These are phyloP conservation scores for Trichopria drosophilae DNA, from an alignment of 2,888 invertebrate species.

Conservation along the genomic window DNA sequence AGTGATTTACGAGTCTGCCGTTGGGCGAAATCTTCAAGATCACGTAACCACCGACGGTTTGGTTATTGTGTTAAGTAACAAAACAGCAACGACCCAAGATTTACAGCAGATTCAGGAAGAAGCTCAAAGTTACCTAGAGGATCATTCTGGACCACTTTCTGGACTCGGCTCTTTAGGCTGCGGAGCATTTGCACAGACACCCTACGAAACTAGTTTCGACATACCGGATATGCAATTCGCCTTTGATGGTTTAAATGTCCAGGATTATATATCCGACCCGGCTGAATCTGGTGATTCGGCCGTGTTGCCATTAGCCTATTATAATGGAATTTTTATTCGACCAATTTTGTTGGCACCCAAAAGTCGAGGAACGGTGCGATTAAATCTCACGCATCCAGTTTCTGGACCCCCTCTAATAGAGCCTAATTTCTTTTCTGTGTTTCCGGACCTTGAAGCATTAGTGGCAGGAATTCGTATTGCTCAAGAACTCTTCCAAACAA, in stretches of 20 bases:
- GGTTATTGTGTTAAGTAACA: slow-evolving; percentile 48
- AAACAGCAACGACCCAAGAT: slow-evolving; percentile 44
- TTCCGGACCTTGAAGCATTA: slow-evolving; percentile 66
- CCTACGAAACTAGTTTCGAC: slow-evolving; percentile 55
- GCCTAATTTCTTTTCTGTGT: slow-evolving; percentile 69
- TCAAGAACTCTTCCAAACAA: slow-evolving; percentile 64
- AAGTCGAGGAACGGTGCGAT: slow-evolving; percentile 66
- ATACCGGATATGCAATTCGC: slow-evolving; percentile 71
- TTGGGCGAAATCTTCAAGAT: slow-evolving; percentile 62
- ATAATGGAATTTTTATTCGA: slow-evolving; percentile 65
- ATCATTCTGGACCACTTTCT: slow-evolving; percentile 60
- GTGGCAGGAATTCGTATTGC: slow-evolving; percentile 66
- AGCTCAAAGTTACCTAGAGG: slow-evolving; percentile 60
- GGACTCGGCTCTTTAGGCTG: slow-evolving; percentile 61
- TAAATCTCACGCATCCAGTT: slow-evolving; percentile 72
- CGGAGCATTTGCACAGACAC: slow-evolving; percentile 67
- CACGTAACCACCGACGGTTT: slow-evolving; percentile 58
- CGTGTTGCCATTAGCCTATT: slow-evolving; percentile 65
- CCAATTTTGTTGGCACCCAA: slow-evolving; percentile 68
- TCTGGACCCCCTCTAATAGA: slow-evolving; percentile 74
- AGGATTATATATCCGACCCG: slow-evolving; percentile 66
- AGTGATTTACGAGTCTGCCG: slow-evolving; percentile 56
- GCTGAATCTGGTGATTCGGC: slow-evolving; percentile 59
- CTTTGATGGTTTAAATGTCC: slow-evolving; percentile 64
- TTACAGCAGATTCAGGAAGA: slow-evolving; percentile 48